Base-by-base conservation (phyloP, 2,797 vertebrate genomes). In the Syndactyla subalaris region DNA sequence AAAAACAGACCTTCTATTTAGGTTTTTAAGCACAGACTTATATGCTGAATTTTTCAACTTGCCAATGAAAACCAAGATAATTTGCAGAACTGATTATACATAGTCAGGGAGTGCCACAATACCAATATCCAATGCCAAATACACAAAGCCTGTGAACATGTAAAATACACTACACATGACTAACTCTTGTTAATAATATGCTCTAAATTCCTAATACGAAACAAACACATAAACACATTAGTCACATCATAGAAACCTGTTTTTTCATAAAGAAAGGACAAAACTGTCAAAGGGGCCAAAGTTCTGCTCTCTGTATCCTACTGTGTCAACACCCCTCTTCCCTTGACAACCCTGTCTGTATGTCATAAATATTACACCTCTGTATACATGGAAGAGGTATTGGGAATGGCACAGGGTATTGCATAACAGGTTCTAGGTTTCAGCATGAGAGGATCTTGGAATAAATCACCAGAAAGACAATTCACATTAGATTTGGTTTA, bases 301-400 rank as follows among this genome's bases (percentile, higher is more conserved):
- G 38, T 67, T 78, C 58, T 6, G 3, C 16, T 36, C 23, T 67
- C 30, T 48, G 4, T 36, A 51, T 32, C 23, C 34, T 71, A 12
- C 22, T 43, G 4, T 6, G 58, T 59, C 23, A 79, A 62, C 16
- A 55, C 0, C 6, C 22, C 29, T 36, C 21, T 46, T 78, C n/a
- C 46, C n/a, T 78, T 48, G 66, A 62, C 43, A 80, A 24, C 4
- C 30, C 4, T 32, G 59, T 36, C 36, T 36, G 3, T 3, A 3
- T 3, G 14, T 8, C 7, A 9, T 20, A 8, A 80, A 51, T 65
- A 18, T 57, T 46, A 66, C 30, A 74, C 15, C 41, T 80, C 34
- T 38, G 15, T 12, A 52, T 12, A 49, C 4, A 17, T 0, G 0
- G 36, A n/a, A 75, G 6, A 87, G 12, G 18, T 27, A 43, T 0